Evolutionary conservation across 2,888 invertebrate species (phyloP), one percentile per base, ranked within the genome.

Genomic region (Ypsolopha scabrella): DNA sequence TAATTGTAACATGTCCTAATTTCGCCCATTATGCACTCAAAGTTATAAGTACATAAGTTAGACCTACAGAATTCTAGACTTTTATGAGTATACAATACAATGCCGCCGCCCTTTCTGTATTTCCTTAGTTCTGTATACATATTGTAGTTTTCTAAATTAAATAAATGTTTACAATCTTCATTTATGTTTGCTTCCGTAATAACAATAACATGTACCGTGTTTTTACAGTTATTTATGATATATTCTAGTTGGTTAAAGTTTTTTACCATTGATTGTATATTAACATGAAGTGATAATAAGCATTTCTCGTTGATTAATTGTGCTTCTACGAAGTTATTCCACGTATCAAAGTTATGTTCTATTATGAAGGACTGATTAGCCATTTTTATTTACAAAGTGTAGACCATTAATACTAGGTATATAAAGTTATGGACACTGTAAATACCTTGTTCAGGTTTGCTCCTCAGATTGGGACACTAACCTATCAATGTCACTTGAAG

Each of bases 241-340:
- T 51, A 53, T 53, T 58, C 56, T n/a, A 58, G 47, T 6, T 56
- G 53, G 7, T 34, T 35, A 45, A 56, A 54, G 34, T 58, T 56
- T 51, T 52, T 52, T 4, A 53, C 49, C 35, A 54, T 39, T 6
- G 54, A 54, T 14, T 53, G 24, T 11, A 55, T 53, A 36, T 55
- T 55, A 4, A 55, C 50, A 41, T 47, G 45, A 8, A 54, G 24
- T 7, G 51, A 6, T 9, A 41, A n/a, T n/a, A 50, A 13, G 9
- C 10, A 10, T 11, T 46, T 34, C n/a, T 44, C 33, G 24, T 11
- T 13, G 9, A 43, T 7, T 1, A 24, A 6, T 33, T 14, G 13
- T 6, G 10, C 10, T 6, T 35, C 38, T 9, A 11, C 39, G 33
- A 53, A 53, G 14, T 51, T 50, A 24, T 50, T 51, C 49, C 51